Conservation (phyloP, 2,797 vertebrate species). For the Steatocranus sp. region DNA sequence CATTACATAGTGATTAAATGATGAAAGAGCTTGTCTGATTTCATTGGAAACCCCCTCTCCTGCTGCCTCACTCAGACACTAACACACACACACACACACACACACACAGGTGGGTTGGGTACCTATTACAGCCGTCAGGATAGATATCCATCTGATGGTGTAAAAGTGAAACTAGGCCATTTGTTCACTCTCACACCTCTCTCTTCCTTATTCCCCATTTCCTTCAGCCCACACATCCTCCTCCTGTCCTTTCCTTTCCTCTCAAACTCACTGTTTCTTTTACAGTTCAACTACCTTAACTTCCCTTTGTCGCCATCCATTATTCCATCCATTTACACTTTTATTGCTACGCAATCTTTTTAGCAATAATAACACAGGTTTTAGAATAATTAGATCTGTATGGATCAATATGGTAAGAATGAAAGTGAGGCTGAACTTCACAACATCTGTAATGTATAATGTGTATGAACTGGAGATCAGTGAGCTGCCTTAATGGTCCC, state of each 20-base stretch:
- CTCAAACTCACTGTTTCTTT: not conserved
- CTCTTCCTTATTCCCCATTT: not conserved
- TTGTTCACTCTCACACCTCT: constrained; percentile 43
- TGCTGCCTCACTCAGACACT: not conserved
- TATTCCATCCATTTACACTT: not conserved
- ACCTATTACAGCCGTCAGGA: constrained; percentile 55
- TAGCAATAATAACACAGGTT: not conserved
- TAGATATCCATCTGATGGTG: constrained; percentile 57
- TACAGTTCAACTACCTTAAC: not conserved
- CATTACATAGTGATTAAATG: constrained; percentile 71
- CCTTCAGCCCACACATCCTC: not conserved
- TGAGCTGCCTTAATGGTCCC: not conserved
- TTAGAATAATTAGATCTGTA: not conserved
- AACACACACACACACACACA: not conserved
- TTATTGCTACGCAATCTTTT: not conserved
- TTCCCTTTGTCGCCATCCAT: not conserved
- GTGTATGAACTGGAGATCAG: not conserved
- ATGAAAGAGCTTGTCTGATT: constrained; percentile 68
- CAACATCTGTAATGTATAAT: not conserved
- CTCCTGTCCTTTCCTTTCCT: not conserved
- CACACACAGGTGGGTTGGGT: constrained; percentile 18
- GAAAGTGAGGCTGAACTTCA: not conserved
- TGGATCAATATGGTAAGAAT: not conserved
- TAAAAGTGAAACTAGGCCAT: constrained; percentile 52
- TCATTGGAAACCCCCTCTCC: constrained; percentile 35